Base-by-base conservation (phyloP, 2,888 invertebrate species). In the Scelioninae gen. 1 region DNA sequence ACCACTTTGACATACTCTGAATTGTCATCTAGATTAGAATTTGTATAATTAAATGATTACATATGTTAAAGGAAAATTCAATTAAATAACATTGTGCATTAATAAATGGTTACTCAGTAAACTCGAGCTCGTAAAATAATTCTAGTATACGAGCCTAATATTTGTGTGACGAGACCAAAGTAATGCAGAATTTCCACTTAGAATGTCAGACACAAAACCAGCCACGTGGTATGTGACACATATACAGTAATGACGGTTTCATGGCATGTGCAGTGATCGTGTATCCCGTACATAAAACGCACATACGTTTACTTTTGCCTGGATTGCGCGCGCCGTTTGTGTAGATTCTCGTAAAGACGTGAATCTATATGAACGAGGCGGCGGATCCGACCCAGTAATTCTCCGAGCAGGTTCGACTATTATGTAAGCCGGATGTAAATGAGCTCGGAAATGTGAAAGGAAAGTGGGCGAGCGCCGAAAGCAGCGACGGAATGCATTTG, bases 361-460 rank as follows among this genome's bases (percentile, higher is more conserved):
- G 65, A 74, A 74, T 79, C 78, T 69, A 75, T 83, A 83, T 63
- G 69, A 60, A 65, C 66, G 71, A n/a, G 66, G 34, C 29, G 58
- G 40, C 66, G 66, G 65, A 75, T 79, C 34, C 83, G 69, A 79
- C 60, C 83, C 53, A 83, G 79, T 83, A 83, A 83, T 83, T 79
- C 75, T 83, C 65, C 38, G 34, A 23, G 72, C 76, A 76, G 69
- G 76, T 81, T 80, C 60, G 76, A 45, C 82, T 77, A 84, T 84
- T 84, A 84, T 77, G 77, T 77, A 85, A 84, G 78, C 81, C 55
- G 58, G 77, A 84, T 84, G 86, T 85, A 86, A 85, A 85, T 85
- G 83, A 84, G 78, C 65, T 79, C 68, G 84, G 85, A 83, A 84
- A 84, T 77, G 78, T 82, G 75, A 71, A 71, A 83, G 83, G 82